Conservation (phyloP, 2,888 invertebrate species). For the Zelleria hepariella region DNA sequence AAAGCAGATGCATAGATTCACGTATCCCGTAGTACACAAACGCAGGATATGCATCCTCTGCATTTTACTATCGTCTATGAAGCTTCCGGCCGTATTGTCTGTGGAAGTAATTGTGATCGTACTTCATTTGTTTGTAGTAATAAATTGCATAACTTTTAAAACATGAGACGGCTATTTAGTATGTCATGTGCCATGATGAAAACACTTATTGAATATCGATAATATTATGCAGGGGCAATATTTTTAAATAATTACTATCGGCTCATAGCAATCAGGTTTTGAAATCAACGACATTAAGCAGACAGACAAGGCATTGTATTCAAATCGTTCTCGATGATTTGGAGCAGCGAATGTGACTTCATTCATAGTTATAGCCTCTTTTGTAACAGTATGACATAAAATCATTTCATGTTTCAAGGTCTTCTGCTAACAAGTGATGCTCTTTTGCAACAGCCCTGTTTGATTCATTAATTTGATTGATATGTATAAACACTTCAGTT, state of each 20-base stretch:
- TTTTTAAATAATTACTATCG: not conserved
- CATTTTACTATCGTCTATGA: not conserved
- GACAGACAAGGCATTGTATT: slow-evolving; percentile 39
- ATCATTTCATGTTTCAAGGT: slow-evolving; percentile 6
- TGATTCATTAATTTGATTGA: not conserved
- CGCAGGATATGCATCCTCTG: not conserved
- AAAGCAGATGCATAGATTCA: not conserved
- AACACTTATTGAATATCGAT: slow-evolving; percentile 3
- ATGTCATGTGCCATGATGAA: not conserved
- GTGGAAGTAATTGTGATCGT: not conserved
- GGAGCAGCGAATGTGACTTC: slow-evolving; percentile 24
- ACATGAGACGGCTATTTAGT: not conserved
- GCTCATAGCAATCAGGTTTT: slow-evolving; percentile 19
- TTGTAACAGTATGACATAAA: slow-evolving; percentile 5
- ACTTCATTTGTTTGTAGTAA: not conserved
- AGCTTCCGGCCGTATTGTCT: not conserved
- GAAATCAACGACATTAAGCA: slow-evolving; percentile 27
- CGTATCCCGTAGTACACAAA: not conserved
- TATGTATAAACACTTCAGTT: not conserved
- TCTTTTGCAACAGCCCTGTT: not conserved
- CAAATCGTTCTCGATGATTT: slow-evolving; percentile 41
- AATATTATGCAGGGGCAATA: slow-evolving; percentile 7
- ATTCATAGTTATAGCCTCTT: slow-evolving; percentile 1
- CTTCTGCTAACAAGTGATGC: not conserved
- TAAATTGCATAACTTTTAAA: not conserved